phyloP scores from a whole-genome alignment of 2,888 invertebrate species.

The Acleris cristana region DNA sequence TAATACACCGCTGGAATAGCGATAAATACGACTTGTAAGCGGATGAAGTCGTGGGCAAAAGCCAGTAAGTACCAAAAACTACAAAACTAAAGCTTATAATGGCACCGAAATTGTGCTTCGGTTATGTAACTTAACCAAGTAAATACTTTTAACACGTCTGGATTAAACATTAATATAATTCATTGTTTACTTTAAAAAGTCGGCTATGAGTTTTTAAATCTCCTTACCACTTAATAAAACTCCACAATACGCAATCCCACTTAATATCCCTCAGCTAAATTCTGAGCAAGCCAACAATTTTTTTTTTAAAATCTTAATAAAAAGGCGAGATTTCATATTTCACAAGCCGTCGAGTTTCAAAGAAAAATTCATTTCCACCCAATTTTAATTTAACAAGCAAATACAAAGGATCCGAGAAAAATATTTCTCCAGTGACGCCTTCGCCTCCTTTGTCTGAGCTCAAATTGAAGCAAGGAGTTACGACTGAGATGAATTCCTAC shows the following conservation, averaged over 20 bases:
- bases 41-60: too few relatives aligned
- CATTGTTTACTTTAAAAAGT: background rate
- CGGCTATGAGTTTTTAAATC: background rate
- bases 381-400: constrained; percentile 55
- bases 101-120: too few relatives aligned
- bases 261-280: background rate
- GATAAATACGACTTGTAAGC: too few relatives aligned
- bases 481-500: background rate
- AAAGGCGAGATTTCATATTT: constrained; percentile 25
- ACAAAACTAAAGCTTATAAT: too few relatives aligned
- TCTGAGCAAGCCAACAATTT: background rate
- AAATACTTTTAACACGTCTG: too few relatives aligned
- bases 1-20: too few relatives aligned
- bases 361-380: constrained; percentile 41
- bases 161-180: too few relatives aligned
- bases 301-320: constrained; percentile 8
- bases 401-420: constrained; percentile 49
- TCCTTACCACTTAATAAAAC: background rate
- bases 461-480: constrained; percentile 10
- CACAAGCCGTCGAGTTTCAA: constrained; percentile 26
- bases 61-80: too few relatives aligned
- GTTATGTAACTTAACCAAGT: too few relatives aligned
- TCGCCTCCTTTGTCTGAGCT: constrained; percentile 2
- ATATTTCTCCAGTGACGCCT: constrained; percentile 41
- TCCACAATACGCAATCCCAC: background rate